These are phyloP conservation scores for Battus philenor DNA, from an alignment of 1,140 invertebrate species.

Conservation along the genomic window DNA sequence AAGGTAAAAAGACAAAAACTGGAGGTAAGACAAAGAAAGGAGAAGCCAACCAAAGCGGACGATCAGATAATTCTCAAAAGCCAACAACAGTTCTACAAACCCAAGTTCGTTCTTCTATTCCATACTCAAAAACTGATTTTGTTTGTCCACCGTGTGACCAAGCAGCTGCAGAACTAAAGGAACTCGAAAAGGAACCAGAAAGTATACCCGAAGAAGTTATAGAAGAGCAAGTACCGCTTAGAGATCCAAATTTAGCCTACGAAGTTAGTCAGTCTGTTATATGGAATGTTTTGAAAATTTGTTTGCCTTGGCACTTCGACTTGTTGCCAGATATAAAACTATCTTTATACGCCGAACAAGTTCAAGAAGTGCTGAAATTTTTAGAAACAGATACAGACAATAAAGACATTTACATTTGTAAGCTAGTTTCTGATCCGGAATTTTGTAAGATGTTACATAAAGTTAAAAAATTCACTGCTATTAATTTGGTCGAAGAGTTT, in stretches of 20 bases:
- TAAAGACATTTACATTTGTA: conserved; percentile 55
- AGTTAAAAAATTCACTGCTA: conserved; percentile 50
- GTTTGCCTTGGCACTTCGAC: conserved; percentile 60
- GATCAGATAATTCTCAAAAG: conserved; percentile 36
- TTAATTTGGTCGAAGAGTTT: conserved; percentile 44
- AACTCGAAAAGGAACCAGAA: conserved; percentile 41
- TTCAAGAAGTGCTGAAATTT: conserved; percentile 35
- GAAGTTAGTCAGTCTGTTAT: conserved; percentile 51
- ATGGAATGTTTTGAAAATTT: conserved; percentile 58
- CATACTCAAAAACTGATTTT: conserved; percentile 41
- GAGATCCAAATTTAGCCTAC: conserved; percentile 45
- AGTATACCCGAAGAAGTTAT: conserved; percentile 24
- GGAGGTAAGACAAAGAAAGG: conserved; percentile 34
- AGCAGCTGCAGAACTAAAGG: conserved; percentile 35
- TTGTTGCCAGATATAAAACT: conserved; percentile 38
- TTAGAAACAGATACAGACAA: conserved; percentile 53
- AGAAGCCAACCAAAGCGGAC: conserved; percentile 38
- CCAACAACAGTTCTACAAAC: conserved; percentile 18
- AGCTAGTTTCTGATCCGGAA: conserved; percentile 43
- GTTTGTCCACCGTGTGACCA: conserved; percentile 52
- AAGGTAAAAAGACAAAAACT: conserved; percentile 34
- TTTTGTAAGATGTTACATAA: conserved; percentile 54
- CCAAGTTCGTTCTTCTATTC: conserved; percentile 35
- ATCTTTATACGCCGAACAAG: conserved; percentile 36
- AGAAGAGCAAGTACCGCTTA: neutral